Evolutionary conservation across 2,113 vertebrate species (phyloP).

Genomic region (Tetraodon nigroviridis): DNA sequence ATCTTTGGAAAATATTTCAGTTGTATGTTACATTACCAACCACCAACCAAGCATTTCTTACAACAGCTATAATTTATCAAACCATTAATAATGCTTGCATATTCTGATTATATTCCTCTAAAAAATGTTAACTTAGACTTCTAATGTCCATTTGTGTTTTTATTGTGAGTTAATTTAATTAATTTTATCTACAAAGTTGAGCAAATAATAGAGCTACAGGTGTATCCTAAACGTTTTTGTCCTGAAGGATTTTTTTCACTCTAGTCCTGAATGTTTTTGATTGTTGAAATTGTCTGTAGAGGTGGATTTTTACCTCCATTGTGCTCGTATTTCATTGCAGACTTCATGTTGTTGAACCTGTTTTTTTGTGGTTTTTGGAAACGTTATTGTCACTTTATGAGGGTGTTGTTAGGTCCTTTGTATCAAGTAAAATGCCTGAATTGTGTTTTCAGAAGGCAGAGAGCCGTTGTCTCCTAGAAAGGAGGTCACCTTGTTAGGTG

Average conservation of each 20-base stretch:
- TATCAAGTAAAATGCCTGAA: constrained; percentile 20
- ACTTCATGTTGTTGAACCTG: not conserved
- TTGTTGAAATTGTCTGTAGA: not conserved
- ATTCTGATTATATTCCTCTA: not conserved
- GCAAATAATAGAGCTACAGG: not conserved
- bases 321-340: not conserved
- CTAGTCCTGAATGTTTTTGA: not conserved
- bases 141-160: not conserved
- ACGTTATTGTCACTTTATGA: constrained; percentile 8
- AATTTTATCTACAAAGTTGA: not conserved
- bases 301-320: not conserved
- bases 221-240: too few relatives aligned
- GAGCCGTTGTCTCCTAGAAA: constrained; percentile 56
- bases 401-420: constrained; percentile 1
- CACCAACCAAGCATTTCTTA: too few relatives aligned
- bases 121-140: not conserved
- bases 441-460: constrained; percentile 39
- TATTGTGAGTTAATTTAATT: not conserved
- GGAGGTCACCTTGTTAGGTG: constrained; percentile 67
- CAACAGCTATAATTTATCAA: not conserved
- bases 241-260: too few relatives aligned
- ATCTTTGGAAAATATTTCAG: not conserved
- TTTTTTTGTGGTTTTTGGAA: constrained; percentile 18
- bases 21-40: not conserved
- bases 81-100: not conserved